Conservation (phyloP, 2,888 invertebrate genomes). For the Dicyrtomina minuta region DNA sequence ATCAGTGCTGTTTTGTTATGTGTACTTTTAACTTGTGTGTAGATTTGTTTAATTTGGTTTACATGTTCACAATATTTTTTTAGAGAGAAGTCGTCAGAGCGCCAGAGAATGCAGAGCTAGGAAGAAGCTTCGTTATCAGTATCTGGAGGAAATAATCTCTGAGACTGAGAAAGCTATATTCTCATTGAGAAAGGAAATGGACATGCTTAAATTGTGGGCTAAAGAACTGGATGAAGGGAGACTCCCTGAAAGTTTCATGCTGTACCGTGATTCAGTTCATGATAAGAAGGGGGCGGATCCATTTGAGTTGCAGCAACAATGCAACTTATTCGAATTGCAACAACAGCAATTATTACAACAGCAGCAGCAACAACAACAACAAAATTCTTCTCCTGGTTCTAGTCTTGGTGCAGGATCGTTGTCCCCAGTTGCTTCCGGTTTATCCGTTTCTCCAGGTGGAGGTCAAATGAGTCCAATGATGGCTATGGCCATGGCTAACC, state of each 20-base stretch:
- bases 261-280: slow-evolving; percentile 39
- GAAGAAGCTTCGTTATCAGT: slow-evolving; percentile 94
- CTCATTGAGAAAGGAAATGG: slow-evolving; percentile 81
- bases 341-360: slow-evolving; percentile 1
- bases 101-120: slow-evolving; percentile 95
- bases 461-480: slow-evolving; percentile 13
- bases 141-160: slow-evolving; percentile 89
- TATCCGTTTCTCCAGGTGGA: slow-evolving; percentile 24
- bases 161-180: slow-evolving; percentile 91
- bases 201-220: slow-evolving; percentile 76
- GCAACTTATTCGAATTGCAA: background rate
- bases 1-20: background rate
- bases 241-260: slow-evolving; percentile 71
- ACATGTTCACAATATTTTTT: slow-evolving; percentile 52
- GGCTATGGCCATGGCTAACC: slow-evolving; percentile 4
- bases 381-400: background rate
- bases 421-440: slow-evolving; percentile 21
- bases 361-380: slow-evolving; percentile 7
- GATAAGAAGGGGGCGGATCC: slow-evolving; percentile 67
- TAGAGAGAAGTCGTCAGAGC: slow-evolving; percentile 94
- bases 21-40: no score
- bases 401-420: slow-evolving; percentile 20
- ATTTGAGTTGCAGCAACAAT: slow-evolving; percentile 58
- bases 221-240: slow-evolving; percentile 77
- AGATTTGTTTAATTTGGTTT: background rate